Conservation (phyloP, 2,113 vertebrate species). For the Okapia johnstoni region DNA sequence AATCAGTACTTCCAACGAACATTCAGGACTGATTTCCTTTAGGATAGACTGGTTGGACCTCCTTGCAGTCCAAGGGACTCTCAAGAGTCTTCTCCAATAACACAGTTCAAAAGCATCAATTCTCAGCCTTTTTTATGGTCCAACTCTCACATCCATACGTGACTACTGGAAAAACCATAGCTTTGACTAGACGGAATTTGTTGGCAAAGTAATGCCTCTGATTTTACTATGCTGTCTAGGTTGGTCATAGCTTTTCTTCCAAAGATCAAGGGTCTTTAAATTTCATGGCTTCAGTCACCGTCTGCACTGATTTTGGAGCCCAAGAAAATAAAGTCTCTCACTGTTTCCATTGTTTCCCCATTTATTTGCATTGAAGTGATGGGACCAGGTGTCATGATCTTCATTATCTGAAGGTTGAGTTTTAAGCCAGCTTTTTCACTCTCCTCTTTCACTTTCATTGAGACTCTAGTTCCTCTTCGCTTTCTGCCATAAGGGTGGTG, state of each 20-base stretch:
- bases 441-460: not conserved
- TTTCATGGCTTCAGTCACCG: not conserved
- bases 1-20: not conserved
- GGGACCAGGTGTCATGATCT: not conserved
- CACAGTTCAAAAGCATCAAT: not conserved
- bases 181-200: accelerated
- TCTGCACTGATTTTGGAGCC: not conserved
- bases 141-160: not conserved
- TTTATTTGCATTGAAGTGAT: not conserved
- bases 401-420: not conserved
- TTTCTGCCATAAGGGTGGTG: not conserved
- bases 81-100: not conserved
- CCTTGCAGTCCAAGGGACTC: not conserved
- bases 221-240: not conserved
- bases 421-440: not conserved
- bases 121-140: not conserved
- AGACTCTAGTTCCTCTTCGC: not conserved
- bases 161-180: not conserved
- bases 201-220: not conserved
- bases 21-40: not conserved
- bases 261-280: not conserved
- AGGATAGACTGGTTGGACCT: not conserved
- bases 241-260: not conserved
- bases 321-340: not conserved
- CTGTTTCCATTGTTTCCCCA: not conserved